These are phyloP conservation scores for Diceros bicornis DNA, from an alignment of 2,797 vertebrate species.

Conservation along the genomic window DNA sequence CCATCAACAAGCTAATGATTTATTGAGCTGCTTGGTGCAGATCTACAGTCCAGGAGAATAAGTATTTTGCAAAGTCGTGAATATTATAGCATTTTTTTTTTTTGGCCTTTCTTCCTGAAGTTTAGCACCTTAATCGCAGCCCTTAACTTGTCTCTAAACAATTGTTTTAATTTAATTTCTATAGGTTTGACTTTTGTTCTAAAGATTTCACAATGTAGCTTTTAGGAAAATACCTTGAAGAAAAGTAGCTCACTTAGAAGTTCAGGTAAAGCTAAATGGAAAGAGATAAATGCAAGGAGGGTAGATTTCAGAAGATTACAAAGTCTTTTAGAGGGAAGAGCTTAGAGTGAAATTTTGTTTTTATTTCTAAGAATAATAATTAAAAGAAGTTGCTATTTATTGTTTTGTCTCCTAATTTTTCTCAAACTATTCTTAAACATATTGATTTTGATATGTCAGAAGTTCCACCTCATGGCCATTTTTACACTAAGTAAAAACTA, in stretches of 20 bases:
- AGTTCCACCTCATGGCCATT: neutral
- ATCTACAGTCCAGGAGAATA: neutral
- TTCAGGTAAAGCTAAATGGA: neutral
- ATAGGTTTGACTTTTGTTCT: neutral
- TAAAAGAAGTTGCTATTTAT: neutral
- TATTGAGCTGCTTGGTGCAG: neutral
- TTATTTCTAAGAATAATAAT: neutral
- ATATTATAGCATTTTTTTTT: neutral
- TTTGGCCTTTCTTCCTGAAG: neutral
- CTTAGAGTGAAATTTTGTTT: neutral
- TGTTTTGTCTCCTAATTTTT: neutral
- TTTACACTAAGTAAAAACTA: neutral
- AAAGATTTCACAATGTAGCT: neutral
- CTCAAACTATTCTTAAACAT: neutral
- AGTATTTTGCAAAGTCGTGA: neutral
- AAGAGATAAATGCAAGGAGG: neutral
- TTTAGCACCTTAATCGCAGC: neutral
- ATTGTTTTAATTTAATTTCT: neutral
- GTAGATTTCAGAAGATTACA: neutral
- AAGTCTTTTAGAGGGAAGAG: neutral
- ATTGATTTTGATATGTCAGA: neutral
- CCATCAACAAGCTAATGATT: neutral
- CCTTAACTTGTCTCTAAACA: neutral
- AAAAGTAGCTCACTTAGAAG: neutral
- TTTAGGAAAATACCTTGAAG: neutral